These are phyloP conservation scores for Caenorhabditis angaria DNA, from an alignment of 2,888 invertebrate genomes.

Conservation along the genomic window DNA sequence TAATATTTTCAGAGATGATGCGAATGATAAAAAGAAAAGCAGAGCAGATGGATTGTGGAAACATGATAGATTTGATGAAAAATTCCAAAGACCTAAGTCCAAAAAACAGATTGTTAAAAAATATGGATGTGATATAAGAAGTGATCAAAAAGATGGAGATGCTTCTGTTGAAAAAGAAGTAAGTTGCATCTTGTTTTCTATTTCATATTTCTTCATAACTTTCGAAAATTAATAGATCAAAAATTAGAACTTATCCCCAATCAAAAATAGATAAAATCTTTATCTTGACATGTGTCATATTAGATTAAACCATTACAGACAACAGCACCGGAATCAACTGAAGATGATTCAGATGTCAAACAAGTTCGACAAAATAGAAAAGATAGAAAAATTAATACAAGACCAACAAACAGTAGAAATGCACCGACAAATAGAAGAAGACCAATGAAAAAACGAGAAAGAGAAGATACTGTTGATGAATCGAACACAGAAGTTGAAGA, in stretches of 20 bases:
- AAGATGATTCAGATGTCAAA: slow-evolving; percentile 24
- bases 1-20: slow-evolving; percentile 15
- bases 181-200: not conserved
- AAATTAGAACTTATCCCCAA: too few species aligned
- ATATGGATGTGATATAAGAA: slow-evolving; percentile 43
- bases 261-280: too few species aligned
- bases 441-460: slow-evolving; percentile 34
- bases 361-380: slow-evolving; percentile 8
- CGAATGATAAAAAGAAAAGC: slow-evolving; percentile 20
- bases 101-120: slow-evolving; percentile 44
- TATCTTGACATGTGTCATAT: not conserved
- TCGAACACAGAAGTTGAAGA: slow-evolving; percentile 20
- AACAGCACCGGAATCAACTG: slow-evolving; percentile 29
- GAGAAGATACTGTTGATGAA: slow-evolving; percentile 45
- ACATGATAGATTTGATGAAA: slow-evolving; percentile 45
- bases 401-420: not conserved
- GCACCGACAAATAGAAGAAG: slow-evolving; percentile 6
- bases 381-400: slow-evolving; percentile 11
- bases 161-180: slow-evolving; percentile 15
- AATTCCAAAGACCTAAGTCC: slow-evolving; percentile 41
- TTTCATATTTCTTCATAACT: not conserved
- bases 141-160: slow-evolving; percentile 24
- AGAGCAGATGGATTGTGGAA: slow-evolving; percentile 43
- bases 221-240: too few species aligned
- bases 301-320: not conserved